phyloP scores from a whole-genome alignment of 2,888 invertebrate species.

The Latrodectus hesperus region DNA sequence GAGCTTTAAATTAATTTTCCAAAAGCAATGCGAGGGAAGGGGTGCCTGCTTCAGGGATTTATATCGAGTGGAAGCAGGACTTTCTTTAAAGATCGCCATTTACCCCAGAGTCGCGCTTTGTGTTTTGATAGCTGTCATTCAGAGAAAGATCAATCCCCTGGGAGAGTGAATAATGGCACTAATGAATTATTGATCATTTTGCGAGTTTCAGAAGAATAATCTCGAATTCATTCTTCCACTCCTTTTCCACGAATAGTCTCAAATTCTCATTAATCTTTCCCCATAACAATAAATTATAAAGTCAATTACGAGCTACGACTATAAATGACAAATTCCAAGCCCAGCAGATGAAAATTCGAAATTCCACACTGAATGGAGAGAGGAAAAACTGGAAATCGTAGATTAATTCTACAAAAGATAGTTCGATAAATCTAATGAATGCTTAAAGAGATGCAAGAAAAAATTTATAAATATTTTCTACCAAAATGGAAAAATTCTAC shows the following conservation, averaged over 20 bases:
- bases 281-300: conserved; percentile 68
- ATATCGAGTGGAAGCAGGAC: background rate
- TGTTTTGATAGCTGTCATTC: conserved; percentile 63
- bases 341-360: conserved; percentile 45
- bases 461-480: too few relatives aligned
- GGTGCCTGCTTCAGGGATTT: background rate
- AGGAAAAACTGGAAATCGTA: background rate
- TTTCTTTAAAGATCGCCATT: conserved; percentile 40
- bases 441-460: too few relatives aligned
- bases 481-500: too few relatives aligned
- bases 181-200: conserved; percentile 68
- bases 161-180: conserved; percentile 64
- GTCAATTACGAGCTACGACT: conserved; percentile 58
- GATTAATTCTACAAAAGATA: background rate
- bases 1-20: conserved; percentile 1
- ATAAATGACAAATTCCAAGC: conserved; percentile 64
- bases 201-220: conserved; percentile 60
- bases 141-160: conserved; percentile 58
- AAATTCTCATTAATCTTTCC: conserved; percentile 66
- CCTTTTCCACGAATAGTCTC: conserved; percentile 68
- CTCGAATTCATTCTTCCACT: conserved; percentile 68
- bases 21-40: background rate
- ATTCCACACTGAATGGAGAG: background rate
- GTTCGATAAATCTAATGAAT: too few relatives aligned
- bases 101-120: conserved; percentile 25